Evolutionary conservation across 2,797 vertebrate genomes (phyloP).

Genomic region (Oophaga sylvatica): DNA sequence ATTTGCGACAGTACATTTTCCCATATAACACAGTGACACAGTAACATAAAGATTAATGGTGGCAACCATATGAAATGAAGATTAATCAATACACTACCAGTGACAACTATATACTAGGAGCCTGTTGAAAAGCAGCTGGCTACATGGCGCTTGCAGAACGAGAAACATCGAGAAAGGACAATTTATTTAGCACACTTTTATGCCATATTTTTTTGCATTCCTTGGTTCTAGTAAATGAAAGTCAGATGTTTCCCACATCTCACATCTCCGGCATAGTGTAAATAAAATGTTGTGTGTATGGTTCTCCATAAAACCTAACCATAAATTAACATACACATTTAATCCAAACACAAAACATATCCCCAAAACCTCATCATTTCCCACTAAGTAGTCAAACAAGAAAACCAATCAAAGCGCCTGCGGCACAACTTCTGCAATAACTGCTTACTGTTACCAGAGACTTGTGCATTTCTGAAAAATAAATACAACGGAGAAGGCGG

Average conservation of each 20-base stretch:
- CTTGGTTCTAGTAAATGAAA: slow-evolving; percentile 69
- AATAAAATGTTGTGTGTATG: slow-evolving; percentile 71
- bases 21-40: slow-evolving; percentile 39
- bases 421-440: slow-evolving; percentile 45
- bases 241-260: slow-evolving; percentile 71
- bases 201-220: slow-evolving; percentile 67
- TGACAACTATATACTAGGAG: slow-evolving; percentile 48
- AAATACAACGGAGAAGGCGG: slow-evolving; percentile 27
- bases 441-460: slow-evolving; percentile 53
- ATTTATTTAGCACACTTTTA: slow-evolving; percentile 67
- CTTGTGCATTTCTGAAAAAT: slow-evolving; percentile 24
- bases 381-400: slow-evolving; percentile 69
- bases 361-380: slow-evolving; percentile 68
- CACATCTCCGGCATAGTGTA: slow-evolving; percentile 67
- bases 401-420: slow-evolving; percentile 63
- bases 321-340: slow-evolving; percentile 73
- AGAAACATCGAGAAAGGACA: slow-evolving; percentile 65
- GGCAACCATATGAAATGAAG: slow-evolving; percentile 6
- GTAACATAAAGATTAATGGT: slow-evolving; percentile 49
- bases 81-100: slow-evolving; percentile 43
- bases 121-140: slow-evolving; percentile 35
- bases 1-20: slow-evolving; percentile 38
- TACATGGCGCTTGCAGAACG: slow-evolving; percentile 65
- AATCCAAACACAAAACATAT: slow-evolving; percentile 74
- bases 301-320: slow-evolving; percentile 67